These are phyloP conservation scores for Parauchenoglanis ngamensis DNA, from an alignment of 2,797 vertebrate species.

Conservation along the genomic window DNA sequence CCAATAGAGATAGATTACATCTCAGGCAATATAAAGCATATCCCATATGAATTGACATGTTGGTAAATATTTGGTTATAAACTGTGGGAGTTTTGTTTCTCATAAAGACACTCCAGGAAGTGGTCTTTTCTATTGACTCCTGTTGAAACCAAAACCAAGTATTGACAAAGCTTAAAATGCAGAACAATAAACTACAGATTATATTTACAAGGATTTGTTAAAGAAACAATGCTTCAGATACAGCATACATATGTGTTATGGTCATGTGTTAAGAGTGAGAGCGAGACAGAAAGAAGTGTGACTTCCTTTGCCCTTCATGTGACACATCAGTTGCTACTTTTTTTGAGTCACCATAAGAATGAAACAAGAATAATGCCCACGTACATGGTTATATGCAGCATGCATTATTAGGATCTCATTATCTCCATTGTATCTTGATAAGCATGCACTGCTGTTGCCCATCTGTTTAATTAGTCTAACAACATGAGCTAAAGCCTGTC, in stretches of 20 bases:
- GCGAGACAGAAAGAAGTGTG: neutral
- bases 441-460: neutral
- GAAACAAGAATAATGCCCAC: neutral
- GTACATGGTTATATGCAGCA: neutral
- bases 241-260: neutral
- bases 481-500: neutral
- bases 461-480: neutral
- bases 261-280: neutral
- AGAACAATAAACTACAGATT: neutral
- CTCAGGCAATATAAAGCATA: neutral
- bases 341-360: neutral
- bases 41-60: neutral
- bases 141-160: neutral
- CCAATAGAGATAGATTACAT: neutral
- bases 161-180: neutral
- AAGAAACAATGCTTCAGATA: neutral
- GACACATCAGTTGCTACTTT: neutral
- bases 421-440: too few relatives aligned
- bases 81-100: neutral
- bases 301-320: too few relatives aligned
- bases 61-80: neutral
- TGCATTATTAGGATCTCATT: neutral
- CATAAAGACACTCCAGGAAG: neutral
- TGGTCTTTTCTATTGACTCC: neutral
- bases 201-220: neutral